A percentile compares a stretch with the other conserved stretches of the same genome.
phyloP scores from a whole-genome alignment of 1,140 invertebrate species.

The Bombyx mori region ASM3026992v2 NC_085118.1:8601001-8601500 shows the following conservation, averaged over 20 bases:
- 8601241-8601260: too few relatives aligned
- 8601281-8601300: too few relatives aligned
- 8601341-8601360: not conserved
- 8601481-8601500: constrained; percentile 83
- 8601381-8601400: not conserved
- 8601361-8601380: not conserved
- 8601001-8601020: not conserved
- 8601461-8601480: constrained; percentile 82
- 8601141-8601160: constrained; percentile 63
- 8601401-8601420: constrained; percentile 74
- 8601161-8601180: constrained; percentile 56
- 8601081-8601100: constrained; percentile 61
- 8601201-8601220: constrained; percentile 40
- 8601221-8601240: too few relatives aligned
- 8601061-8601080: constrained; percentile 43
- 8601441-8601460: constrained; percentile 82
- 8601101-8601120: constrained; percentile 58
- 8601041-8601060: not conserved
- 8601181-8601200: constrained; percentile 48
- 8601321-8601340: too few relatives aligned
- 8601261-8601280: too few relatives aligned
- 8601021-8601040: not conserved
- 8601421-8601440: constrained; percentile 84
- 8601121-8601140: constrained; percentile 37
- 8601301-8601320: too few relatives aligned